Conservation (phyloP, 2,888 invertebrate genomes). For the Apotomis capreana region DNA sequence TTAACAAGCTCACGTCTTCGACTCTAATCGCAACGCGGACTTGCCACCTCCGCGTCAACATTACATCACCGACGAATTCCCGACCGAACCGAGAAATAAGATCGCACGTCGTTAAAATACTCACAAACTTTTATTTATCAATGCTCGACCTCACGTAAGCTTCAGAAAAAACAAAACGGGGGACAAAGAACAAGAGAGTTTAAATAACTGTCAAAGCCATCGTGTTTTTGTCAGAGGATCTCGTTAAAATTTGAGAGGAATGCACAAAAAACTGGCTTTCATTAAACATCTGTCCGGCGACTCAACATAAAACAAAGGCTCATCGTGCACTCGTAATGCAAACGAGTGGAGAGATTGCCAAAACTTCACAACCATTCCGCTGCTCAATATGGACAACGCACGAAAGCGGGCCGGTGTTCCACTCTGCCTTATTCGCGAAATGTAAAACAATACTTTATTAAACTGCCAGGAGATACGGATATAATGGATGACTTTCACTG, state of each 20-base stretch:
- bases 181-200: slow-evolving; percentile 61
- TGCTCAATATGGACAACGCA: slow-evolving; percentile 42
- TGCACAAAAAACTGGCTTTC: slow-evolving; percentile 69
- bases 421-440: slow-evolving; percentile 28
- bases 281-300: slow-evolving; percentile 68
- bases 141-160: slow-evolving; percentile 55
- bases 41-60: slow-evolving; percentile 51
- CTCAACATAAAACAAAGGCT: slow-evolving; percentile 68
- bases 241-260: slow-evolving; percentile 71
- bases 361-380: slow-evolving; percentile 57
- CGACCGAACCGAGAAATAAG: slow-evolving; percentile 46
- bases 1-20: slow-evolving; percentile 56
- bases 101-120: slow-evolving; percentile 11
- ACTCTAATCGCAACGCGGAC: slow-evolving; percentile 49
- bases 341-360: slow-evolving; percentile 66
- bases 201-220: slow-evolving; percentile 72
- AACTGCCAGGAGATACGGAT: slow-evolving; percentile 27
- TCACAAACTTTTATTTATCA: slow-evolving; percentile 18
- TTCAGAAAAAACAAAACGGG: slow-evolving; percentile 52
- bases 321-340: slow-evolving; percentile 68
- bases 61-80: slow-evolving; percentile 49
- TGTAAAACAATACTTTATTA: slow-evolving; percentile 38
- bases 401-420: slow-evolving; percentile 34
- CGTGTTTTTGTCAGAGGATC: slow-evolving; percentile 64
- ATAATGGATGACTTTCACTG: slow-evolving; percentile 44